Evolutionary conservation across 2,797 vertebrate genomes (phyloP), one percentile per base, ranked within the genome.

Genomic region (Peromyscus attwateri): DNA sequence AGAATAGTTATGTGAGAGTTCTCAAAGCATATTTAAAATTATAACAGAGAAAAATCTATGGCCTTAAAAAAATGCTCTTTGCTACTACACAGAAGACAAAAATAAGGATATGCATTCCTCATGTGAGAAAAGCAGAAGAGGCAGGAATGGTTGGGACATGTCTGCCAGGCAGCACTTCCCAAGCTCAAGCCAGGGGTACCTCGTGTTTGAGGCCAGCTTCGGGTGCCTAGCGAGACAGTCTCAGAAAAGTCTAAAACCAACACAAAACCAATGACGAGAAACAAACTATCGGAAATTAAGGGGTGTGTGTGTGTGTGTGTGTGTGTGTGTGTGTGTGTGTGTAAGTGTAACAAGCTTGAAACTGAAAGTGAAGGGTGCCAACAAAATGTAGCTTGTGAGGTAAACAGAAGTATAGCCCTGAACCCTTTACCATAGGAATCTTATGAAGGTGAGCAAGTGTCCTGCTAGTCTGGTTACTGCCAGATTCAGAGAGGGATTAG

Each of bases 11-110:
- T 92, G 34, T 81, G 57, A 49, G 16, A 76, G 60, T 93, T 87
- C 79, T 94, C 66, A 49, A 77, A 62, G 66, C 16, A 62, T 57
- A 81, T 89, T 97, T 94, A 96, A 80, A 87, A 31, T 64, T 90
- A 23, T 87, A 57, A 82, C 55, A 85, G 25, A 93, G 57, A 23
- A 77, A 91, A 88, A 88, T 62, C 11, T 88, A 5, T 76, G 34
- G 2, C 37, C 34, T 77, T 82, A 89, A 71, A 5, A 66, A 73
- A 84, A 68, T 94, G 40, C 21, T 23, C 37, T 92, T 83, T 92
- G 49, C 77, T 85, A 75, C 37, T 76, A n/a, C 73, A 37, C 21
- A 80, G 62, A 92, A 80, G 52, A 62, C 66, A 40, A 71, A 91
- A 91, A 49, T 89, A 79, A 89, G 91, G 71, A 55, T 3, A 70